These are phyloP conservation scores for Diacarnus erythraeanus DNA, from an alignment of 37 sponge, comb jelly and placozoan genomes.

Conservation along the genomic window DNA sequence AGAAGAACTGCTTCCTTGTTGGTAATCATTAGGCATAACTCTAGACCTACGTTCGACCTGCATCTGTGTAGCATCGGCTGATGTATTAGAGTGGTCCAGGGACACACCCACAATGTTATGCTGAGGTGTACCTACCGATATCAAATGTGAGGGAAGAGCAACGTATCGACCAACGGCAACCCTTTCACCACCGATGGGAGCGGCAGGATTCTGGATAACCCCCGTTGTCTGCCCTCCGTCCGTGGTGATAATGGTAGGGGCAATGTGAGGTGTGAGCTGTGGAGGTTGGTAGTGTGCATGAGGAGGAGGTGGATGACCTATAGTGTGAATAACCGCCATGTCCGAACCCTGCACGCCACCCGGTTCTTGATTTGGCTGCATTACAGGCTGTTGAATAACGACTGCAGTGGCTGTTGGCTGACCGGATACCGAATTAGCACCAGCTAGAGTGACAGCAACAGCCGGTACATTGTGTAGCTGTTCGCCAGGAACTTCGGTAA, in stretches of 20 bases:
- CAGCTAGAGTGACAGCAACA: conserved; percentile 10
- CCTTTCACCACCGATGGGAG: neutral
- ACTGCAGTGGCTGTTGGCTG: neutral
- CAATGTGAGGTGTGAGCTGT: conserved; percentile 7
- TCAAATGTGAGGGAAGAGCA: conserved; percentile 9
- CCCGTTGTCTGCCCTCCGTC: neutral
- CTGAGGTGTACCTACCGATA: neutral
- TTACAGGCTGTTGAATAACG: conserved; percentile 29
- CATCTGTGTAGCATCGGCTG: neutral
- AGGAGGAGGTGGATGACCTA: neutral
- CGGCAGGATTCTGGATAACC: neutral
- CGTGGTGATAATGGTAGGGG: neutral
- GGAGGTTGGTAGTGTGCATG: neutral
- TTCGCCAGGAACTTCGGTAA: neutral
- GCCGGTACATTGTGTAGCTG: conserved; percentile 11
- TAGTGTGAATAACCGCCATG: conserved; percentile 4
- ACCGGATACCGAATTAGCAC: neutral
- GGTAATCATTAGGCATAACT: neutral
- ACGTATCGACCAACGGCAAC: neutral
- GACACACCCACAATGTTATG: neutral
- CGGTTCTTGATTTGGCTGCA: neutral
- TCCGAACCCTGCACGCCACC: neutral
- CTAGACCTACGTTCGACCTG: neutral
- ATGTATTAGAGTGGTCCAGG: neutral
- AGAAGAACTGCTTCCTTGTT: neutral